Evolutionary conservation across 2,888 invertebrate genomes (phyloP), one percentile per base, ranked within the genome.

Genomic region (Drosophila paranaensis): DNA sequence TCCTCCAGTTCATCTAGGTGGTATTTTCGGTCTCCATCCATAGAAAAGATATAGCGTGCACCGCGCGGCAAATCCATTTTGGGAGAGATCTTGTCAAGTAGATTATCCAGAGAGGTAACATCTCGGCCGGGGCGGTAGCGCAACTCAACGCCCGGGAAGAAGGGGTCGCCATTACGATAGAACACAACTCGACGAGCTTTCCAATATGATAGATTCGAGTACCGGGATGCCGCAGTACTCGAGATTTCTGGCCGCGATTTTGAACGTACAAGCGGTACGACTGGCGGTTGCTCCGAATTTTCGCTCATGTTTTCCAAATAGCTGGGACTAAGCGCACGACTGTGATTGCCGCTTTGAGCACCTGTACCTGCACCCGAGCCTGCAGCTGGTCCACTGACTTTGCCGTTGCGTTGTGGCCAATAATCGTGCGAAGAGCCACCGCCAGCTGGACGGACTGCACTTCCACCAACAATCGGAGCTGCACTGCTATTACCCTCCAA

Each of bases 141-240:
- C 91, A 97, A 96, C 92, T 97, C 97, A 42, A 97, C 95, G 0
- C 98, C 98, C 16, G 97, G 97, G 91, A 96, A 97, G 91, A 97
- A 97, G 0, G 97, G 97, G 91, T 98, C 98, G 4, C 98, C 98
- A 94, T 98, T 98, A 91, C 97, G 95, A 93, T 97, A 98, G 93
- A 98, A 98, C 2, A 97, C 96, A 66, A 98, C 97, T 58, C 97
- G 94, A 68, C 97, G 94, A 0, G 97, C 97, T 88, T 96, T 95
- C 97, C 97, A 97, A 91, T 96, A 97, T 77, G 97, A 97, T 58
- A 97, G 94, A 92, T 97, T 96, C 77, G 95, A 95, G 93, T 96
- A 97, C 82, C 95, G 92, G 91, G 93, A 94, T 55, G 91, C 93
- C 82, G 95, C 94, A 33, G 89, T 89, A 80, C 90, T 90, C 14